Evolutionary conservation across 2,888 invertebrate species (phyloP), one percentile per base, ranked within the genome.

Genomic region (Andrena fulva): DNA sequence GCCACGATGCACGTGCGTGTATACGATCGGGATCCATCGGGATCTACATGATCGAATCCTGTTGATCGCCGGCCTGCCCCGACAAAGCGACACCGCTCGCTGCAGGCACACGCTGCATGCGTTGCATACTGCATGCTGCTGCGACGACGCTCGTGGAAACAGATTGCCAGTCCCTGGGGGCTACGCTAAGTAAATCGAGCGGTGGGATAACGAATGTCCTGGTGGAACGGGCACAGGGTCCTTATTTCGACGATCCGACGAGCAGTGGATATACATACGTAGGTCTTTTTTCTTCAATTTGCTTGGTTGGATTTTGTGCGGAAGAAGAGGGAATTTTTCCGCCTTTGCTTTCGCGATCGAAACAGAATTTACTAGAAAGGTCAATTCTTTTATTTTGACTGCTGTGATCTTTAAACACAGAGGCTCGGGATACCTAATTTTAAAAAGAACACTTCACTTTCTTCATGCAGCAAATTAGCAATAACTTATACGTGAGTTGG

Each of bases 31-130:
- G 73, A 81, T 80, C 77, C 81, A 80, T 85, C 78, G 70, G 64
- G 83, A 88, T 86, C 86, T 88, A 85, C 83, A 85, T 73, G 82
- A 83, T 86, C 82, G 80, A 82, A 77, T 74, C 84, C 77, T 74
- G 85, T 80, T 73, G 84, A 88, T 87, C 87, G 68, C 71, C 52
- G 66, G 59, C 67, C 77, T 63, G 48, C 70, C 60, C 50, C 69
- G 78, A 70, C 85, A 86, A 84, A 88, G 86, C 79, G 79, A 80
- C 85, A 86, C 82, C 77, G 77, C 63, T 70, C 56, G 54, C 24
- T 56, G 54, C 35, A 63, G 48, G 70, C 42, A 59, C 35, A 74
- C 63, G 74, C 54, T 62, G 76, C 71, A 62, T 73, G 82, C 81
- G 68, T 76, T 68, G 71, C 71, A 81, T 75, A 62, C 72, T 35